Evolutionary conservation across 1,140 invertebrate species (phyloP), one percentile per base, ranked within the genome.

Genomic region (Bombus superbus): DNA sequence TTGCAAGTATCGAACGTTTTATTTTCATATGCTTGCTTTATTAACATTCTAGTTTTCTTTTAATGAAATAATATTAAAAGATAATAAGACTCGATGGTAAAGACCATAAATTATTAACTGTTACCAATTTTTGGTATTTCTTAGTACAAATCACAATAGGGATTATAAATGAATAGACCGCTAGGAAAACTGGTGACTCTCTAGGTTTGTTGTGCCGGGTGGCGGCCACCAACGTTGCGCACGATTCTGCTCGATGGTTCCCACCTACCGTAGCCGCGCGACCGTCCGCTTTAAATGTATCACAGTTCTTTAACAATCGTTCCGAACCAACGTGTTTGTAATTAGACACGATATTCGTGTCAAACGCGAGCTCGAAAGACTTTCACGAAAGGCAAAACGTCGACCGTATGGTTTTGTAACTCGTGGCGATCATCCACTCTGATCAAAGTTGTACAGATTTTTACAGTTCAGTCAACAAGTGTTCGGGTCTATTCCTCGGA

Each of bases 151-250:
- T 74, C 79, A 85, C 71, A 72, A 87, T 83, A 66, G 82, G 32
- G 47, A 81, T 69, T 28, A 81, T 44, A 88, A 87, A 90, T 72
- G 89, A 83, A 82, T 62, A 76, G 79, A 72, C 79, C 47, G 69
- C 79, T 57, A 83, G 79, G 72, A 87, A 88, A 90, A 88, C 80
- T 90, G 75, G 86, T 87, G 88, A 80, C 82, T 90, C 69, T 53
- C 28, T 59, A n/a, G n/a, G 83, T 86, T 69, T 74, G 86, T 59
- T 88, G 72, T 64, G 75, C 88, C 88, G 89, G 89, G 88, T 90
- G 72, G 89, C 88, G 89, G 89, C 89, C 89, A 90, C 88, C 89
- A 88, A 90, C 89, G 88, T 90, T 82, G 89, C 44, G 88, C 89
- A 90, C 89, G 89, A 90, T 86, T 89, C 66, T 86, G 81, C 79